Percentiles rank a stretch among this genome's conserved stretches.
Evolutionary conservation across 2,888 invertebrate genomes (phyloP).

Genomic region (Bombylius discolor): DNA sequence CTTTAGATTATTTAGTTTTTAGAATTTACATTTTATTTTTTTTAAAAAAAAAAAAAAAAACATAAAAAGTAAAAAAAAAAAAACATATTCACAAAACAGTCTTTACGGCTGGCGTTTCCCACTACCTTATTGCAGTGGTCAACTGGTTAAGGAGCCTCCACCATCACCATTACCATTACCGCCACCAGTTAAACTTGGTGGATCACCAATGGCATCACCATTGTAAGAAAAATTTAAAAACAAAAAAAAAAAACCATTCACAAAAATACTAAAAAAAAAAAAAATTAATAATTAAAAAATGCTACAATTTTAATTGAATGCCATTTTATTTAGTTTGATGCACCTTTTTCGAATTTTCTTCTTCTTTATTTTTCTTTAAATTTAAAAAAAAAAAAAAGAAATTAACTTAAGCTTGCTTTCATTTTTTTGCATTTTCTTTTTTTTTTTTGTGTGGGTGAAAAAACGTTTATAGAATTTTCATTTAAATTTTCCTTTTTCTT

Average conservation of each 20-base stretch:
- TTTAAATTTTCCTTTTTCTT: too few species aligned
- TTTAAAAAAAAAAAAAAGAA: too few species aligned
- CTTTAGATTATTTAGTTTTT: too few species aligned
- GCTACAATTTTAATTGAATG: too few species aligned
- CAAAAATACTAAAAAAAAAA: not conserved
- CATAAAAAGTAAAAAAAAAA: slow-evolving; percentile 2
- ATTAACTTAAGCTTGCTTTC: too few species aligned
- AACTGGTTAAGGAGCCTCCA: slow-evolving; percentile 54
- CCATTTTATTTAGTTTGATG: too few species aligned
- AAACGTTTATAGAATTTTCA: too few species aligned
- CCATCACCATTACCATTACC: slow-evolving; percentile 68
- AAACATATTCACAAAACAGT: slow-evolving; percentile 44
- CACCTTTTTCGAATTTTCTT: slow-evolving; percentile 1
- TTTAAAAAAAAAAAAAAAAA: not conserved
- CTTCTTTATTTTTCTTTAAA: too few species aligned
- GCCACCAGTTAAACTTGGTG: slow-evolving; percentile 62
- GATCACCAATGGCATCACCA: slow-evolving; percentile 52
- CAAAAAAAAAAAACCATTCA: not conserved
- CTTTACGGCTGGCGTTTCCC: slow-evolving; percentile 94
- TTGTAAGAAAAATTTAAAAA: slow-evolving; percentile 40
- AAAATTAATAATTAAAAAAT: too few species aligned
- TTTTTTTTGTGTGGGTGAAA: too few species aligned
- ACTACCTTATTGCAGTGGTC: slow-evolving; percentile 90
- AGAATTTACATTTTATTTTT: too few species aligned
- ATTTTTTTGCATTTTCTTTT: too few species aligned